phyloP scores from a whole-genome alignment of 2,797 vertebrate species.

The Chaunax sp. region DNA sequence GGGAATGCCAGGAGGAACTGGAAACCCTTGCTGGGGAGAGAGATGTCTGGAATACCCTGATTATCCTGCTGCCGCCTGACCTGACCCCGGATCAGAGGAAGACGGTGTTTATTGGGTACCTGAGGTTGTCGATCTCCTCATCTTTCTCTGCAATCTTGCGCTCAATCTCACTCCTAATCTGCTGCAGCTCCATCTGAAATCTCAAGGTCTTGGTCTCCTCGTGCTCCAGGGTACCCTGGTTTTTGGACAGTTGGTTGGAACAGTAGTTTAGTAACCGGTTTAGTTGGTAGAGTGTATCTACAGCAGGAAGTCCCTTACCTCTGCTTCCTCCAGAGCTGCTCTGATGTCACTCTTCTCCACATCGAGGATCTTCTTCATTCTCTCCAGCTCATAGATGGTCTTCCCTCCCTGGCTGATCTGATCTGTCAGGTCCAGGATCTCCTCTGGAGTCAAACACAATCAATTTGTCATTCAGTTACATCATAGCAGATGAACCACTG shows the following conservation, averaged over 20 bases:
- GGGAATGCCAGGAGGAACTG: too few species aligned
- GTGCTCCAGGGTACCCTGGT: slow-evolving; percentile 91
- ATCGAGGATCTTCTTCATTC: slow-evolving; percentile 89
- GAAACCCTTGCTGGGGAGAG: too few species aligned
- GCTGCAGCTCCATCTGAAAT: slow-evolving; percentile 90
- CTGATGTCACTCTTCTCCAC: slow-evolving; percentile 90
- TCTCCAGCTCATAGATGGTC: slow-evolving; percentile 92
- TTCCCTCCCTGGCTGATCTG: slow-evolving; percentile 90
- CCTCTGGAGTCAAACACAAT: slow-evolving; percentile 80
- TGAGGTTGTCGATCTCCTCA: slow-evolving; percentile 88
- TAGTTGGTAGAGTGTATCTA: neutral
- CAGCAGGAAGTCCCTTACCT: slow-evolving; percentile 78
- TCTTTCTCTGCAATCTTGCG: slow-evolving; percentile 90
- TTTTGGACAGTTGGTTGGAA: neutral
- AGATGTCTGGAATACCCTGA: too few species aligned
- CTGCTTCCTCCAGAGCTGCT: slow-evolving; percentile 91
- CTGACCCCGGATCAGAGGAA: too few species aligned
- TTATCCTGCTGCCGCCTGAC: too few species aligned
- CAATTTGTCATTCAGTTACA: neutral
- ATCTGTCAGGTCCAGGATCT: slow-evolving; percentile 91
- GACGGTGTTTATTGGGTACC: slow-evolving; percentile 51
- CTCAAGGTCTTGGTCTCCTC: slow-evolving; percentile 92
- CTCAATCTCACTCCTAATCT: slow-evolving; percentile 90
- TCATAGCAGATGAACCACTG: neutral
- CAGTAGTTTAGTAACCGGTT: neutral